These are phyloP conservation scores for Dendropsophus ebraccatus DNA, from an alignment of 2,113 vertebrate genomes.

Conservation along the genomic window DNA sequence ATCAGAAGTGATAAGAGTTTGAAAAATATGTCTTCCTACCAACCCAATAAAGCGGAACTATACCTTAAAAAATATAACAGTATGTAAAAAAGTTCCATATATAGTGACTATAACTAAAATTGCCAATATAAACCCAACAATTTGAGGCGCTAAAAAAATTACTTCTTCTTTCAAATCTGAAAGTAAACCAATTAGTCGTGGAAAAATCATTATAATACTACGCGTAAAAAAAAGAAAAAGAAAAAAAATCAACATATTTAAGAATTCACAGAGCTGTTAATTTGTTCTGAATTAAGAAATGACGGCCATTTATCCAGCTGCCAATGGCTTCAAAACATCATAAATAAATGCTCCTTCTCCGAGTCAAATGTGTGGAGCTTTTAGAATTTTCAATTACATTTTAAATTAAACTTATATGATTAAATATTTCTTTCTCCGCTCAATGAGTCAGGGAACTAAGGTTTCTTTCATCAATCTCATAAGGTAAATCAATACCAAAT, in stretches of 20 bases:
- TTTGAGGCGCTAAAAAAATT: not conserved
- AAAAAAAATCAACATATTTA: not conserved
- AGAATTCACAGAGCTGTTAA: not conserved
- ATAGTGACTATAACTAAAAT: no score
- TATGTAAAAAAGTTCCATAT: not conserved
- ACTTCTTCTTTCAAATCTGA: not conserved
- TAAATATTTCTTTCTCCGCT: constrained; percentile 31
- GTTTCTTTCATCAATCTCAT: constrained; percentile 44
- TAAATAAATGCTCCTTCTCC: constrained; percentile 18
- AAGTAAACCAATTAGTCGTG: not conserved
- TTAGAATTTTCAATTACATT: constrained; percentile 45
- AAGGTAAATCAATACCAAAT: constrained; percentile 51
- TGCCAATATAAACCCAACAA: not conserved
- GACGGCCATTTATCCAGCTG: not conserved
- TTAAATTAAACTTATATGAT: constrained; percentile 43
- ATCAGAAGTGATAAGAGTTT: no score
- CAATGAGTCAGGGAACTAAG: constrained; percentile 27
- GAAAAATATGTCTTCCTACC: not conserved
- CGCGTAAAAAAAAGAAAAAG: not conserved
- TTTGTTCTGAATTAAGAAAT: constrained; percentile 27
- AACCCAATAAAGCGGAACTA: not conserved
- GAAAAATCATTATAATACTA: not conserved
- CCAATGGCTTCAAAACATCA: not conserved
- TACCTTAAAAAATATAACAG: not conserved
- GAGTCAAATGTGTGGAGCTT: constrained; percentile 21